Evolutionary conservation across 2,888 invertebrate genomes (phyloP).

Genomic region (Zelleria hepariella): DNA sequence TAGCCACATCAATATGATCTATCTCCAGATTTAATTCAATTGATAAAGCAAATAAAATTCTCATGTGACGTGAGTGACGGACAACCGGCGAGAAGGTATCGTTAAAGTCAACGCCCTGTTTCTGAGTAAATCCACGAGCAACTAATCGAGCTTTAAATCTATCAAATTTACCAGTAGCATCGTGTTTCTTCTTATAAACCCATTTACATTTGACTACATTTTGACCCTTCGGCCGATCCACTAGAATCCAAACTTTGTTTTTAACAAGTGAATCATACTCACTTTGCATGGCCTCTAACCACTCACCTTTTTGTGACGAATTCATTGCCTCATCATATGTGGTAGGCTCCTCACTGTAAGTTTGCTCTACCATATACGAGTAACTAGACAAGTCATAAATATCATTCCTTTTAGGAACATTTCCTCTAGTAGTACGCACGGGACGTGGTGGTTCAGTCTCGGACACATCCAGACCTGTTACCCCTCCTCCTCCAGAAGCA

Average conservation of each 20-base stretch:
- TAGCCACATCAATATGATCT: slow-evolving; percentile 15
- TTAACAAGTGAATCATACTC: slow-evolving; percentile 12
- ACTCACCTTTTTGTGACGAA: slow-evolving; percentile 5
- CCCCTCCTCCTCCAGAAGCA: background rate
- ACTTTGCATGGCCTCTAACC: slow-evolving; percentile 10
- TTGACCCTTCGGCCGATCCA: slow-evolving; percentile 6
- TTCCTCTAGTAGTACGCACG: background rate
- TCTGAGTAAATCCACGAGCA: slow-evolving; percentile 9
- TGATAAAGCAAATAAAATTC: slow-evolving; percentile 6
- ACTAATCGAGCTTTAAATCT: slow-evolving; percentile 5
- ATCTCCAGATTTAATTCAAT: slow-evolving; percentile 8
- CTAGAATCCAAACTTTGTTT: slow-evolving; percentile 9
- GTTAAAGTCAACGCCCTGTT: slow-evolving; percentile 6
- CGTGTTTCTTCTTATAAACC: slow-evolving; percentile 13
- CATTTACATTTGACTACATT: slow-evolving; percentile 15
- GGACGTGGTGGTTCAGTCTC: background rate
- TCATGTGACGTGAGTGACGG: slow-evolving; percentile 9
- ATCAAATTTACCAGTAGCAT: slow-evolving; percentile 3
- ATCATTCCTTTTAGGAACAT: background rate
- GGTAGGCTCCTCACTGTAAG: background rate
- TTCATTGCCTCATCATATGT: slow-evolving; percentile 3
- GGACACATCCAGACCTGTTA: background rate
- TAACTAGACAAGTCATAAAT: background rate
- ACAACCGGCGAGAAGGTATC: slow-evolving; percentile 11
- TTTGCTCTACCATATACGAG: background rate